Evolutionary conservation across 1,140 invertebrate genomes (phyloP).

Genomic region (Drosophila sechellia): DNA sequence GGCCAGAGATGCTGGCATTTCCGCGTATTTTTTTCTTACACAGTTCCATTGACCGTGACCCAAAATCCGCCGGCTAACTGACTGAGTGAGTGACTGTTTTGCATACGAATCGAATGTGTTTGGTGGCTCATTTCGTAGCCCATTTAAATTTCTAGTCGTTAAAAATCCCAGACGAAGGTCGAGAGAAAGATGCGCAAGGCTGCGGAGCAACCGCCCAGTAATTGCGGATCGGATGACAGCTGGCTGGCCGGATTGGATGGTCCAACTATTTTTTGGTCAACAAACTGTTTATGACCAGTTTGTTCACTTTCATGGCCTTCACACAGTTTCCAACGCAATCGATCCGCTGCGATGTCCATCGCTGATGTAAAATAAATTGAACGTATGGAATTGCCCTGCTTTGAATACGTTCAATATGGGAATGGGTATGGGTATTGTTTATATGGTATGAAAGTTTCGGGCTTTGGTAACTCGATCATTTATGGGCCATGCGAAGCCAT

Average conservation of each 20-base stretch:
- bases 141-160: conserved; percentile 68
- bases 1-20: conserved; percentile 46
- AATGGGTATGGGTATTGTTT: background rate
- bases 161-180: conserved; percentile 64
- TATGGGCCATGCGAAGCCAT: conserved; percentile 34
- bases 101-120: conserved; percentile 56
- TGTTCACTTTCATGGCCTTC: conserved; percentile 81
- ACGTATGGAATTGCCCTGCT: conserved; percentile 68
- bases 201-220: conserved; percentile 28
- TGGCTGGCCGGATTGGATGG: conserved; percentile 4
- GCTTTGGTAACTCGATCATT: conserved; percentile 57
- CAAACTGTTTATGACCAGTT: conserved; percentile 78
- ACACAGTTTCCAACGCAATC: conserved; percentile 71
- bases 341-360: conserved; percentile 9
- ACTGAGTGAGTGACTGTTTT: conserved; percentile 38
- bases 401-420: conserved; percentile 60
- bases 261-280: conserved; percentile 68
- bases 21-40: conserved; percentile 36
- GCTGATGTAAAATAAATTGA: conserved; percentile 36
- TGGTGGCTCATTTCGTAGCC: conserved; percentile 25
- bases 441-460: conserved; percentile 9
- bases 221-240: conserved; percentile 40
- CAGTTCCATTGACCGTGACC: conserved; percentile 79
- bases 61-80: conserved; percentile 54
- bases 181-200: conserved; percentile 48